A percentile compares a stretch with the other conserved stretches of the same genome.
Conservation (phyloP, 37 sponge, comb jelly and placozoan species). For the Bolinopsis microptera region DNA sequence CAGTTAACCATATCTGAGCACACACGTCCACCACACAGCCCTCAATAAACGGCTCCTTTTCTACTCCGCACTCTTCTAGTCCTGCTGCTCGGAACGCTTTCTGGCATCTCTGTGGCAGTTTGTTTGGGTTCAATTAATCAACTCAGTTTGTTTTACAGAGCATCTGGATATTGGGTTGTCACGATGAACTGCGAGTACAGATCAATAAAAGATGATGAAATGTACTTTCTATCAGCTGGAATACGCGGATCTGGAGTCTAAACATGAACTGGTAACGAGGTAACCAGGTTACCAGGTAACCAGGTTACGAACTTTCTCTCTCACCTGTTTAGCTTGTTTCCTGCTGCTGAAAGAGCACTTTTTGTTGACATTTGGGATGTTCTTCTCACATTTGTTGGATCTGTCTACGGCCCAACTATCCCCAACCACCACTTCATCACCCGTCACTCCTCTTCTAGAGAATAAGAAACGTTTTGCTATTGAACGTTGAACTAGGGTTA, state of each 20-base stretch:
- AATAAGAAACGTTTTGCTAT: no score
- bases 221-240: no score
- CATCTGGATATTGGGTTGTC: no score
- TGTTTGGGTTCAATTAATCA: no score
- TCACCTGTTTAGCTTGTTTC: neutral
- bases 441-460: neutral
- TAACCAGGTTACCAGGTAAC: no score
- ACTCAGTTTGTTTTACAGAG: no score
- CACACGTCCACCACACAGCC: neutral
- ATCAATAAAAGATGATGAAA: no score
- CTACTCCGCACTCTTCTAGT: neutral
- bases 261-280: no score
- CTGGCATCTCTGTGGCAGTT: neutral
- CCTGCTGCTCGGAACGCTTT: neutral
- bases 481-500: no score
- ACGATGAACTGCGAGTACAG: no score
- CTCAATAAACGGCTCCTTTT: neutral
- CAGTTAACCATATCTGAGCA: neutral
- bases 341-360: neutral
- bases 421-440: neutral
- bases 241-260: no score
- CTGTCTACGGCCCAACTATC: slow-evolving; percentile 34
- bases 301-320: no score
- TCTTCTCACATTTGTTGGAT: neutral
- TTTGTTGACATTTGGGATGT: neutral